A percentile compares a stretch with the other conserved stretches of the same genome.
Evolutionary conservation across 2,888 invertebrate species (phyloP).

Genomic region (Coelogynopora nodosa): DNA sequence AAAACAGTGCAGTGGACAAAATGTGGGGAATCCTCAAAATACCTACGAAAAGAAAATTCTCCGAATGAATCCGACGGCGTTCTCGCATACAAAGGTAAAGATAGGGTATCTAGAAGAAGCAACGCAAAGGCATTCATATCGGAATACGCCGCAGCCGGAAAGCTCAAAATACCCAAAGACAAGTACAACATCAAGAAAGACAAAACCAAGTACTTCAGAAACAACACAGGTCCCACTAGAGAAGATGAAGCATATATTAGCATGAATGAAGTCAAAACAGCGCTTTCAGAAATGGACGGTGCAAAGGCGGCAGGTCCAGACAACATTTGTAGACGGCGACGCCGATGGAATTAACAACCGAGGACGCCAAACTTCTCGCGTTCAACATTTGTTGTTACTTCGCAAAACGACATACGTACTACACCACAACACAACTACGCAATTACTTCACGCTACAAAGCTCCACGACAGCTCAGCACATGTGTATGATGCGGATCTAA

Average conservation of each 20-base stretch:
- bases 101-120: background rate
- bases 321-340: no score
- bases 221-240: background rate
- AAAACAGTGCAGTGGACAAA: background rate
- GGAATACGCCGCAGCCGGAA: background rate
- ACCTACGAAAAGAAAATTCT: background rate
- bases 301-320: no score
- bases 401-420: no score
- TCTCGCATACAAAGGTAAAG: no score
- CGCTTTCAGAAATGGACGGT: background rate
- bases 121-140: background rate
- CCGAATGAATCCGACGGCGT: background rate
- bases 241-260: background rate
- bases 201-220: background rate
- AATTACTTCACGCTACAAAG: no score
- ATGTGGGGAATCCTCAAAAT: background rate
- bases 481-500: no score
- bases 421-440: no score
- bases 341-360: no score
- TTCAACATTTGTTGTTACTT: no score
- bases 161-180: background rate
- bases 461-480: no score
- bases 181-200: background rate
- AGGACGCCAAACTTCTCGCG: no score
- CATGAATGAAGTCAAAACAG: background rate